Evolutionary conservation across 2,888 invertebrate genomes (phyloP).

Genomic region (Malacosoma neustria): DNA sequence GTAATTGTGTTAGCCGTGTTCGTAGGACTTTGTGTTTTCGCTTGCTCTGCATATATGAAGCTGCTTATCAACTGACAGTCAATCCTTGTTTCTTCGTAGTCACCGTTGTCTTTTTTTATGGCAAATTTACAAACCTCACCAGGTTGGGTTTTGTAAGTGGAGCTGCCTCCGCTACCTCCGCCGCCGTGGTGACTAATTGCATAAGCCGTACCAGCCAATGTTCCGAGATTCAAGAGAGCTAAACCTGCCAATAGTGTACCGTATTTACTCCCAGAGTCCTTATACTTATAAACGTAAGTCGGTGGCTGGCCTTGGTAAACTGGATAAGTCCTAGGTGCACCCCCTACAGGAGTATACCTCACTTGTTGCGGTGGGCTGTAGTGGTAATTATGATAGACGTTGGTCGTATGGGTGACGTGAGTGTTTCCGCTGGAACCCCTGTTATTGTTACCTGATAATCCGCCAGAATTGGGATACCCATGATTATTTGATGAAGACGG

Average conservation of each 20-base stretch:
- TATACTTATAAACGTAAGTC: constrained; percentile 54
- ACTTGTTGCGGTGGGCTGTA: constrained; percentile 56
- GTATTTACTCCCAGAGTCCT: constrained; percentile 59
- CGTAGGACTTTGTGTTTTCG: constrained; percentile 18
- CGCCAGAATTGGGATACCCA: constrained; percentile 16
- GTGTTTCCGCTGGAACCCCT: constrained; percentile 13
- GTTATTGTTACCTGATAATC: constrained; percentile 15
- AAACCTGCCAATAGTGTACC: constrained; percentile 53
- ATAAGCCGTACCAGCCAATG: constrained; percentile 23
- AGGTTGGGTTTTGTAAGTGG: constrained; percentile 34
- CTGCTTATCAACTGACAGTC: constrained; percentile 56
- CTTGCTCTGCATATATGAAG: constrained; percentile 43
- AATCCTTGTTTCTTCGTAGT: constrained; percentile 58
- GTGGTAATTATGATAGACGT: constrained; percentile 25
- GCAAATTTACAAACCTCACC: constrained; percentile 60
- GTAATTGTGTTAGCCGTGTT: constrained; percentile 39
- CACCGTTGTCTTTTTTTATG: constrained; percentile 51
- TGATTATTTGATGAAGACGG: constrained; percentile 21
- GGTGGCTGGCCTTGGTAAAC: constrained; percentile 54
- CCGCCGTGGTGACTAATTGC: constrained; percentile 23
- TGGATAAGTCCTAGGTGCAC: constrained; percentile 38
- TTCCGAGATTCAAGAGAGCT: constrained; percentile 55
- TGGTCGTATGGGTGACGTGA: constrained; percentile 28
- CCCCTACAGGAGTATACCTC: constrained; percentile 36
- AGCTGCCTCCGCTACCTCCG: constrained; percentile 9